Percentiles rank a stretch among this genome's conserved stretches.
Evolutionary conservation across 2,113 vertebrate species (phyloP).

Genomic region (Istiophorus platypterus): DNA sequence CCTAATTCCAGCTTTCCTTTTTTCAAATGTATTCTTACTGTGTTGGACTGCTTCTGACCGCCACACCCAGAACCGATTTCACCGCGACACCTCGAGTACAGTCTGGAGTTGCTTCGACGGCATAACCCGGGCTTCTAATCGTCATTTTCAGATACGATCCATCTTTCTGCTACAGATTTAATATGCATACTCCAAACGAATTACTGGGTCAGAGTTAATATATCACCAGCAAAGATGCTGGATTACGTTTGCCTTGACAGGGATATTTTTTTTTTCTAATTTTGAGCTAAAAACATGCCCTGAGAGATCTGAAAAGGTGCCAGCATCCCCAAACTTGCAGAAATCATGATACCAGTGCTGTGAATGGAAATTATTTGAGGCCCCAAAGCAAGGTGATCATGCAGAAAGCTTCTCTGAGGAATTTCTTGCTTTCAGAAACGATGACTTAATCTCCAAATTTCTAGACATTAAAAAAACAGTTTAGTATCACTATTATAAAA

Average conservation of each 20-base stretch:
- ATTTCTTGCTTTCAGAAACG: neutral
- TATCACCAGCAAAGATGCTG: conserved; percentile 15
- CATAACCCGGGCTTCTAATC: too few species aligned
- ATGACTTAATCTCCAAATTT: neutral
- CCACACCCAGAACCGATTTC: neutral
- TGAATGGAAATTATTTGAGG: neutral
- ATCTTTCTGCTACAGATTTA: conserved; percentile 37
- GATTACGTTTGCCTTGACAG: conserved; percentile 22
- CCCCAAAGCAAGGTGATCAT: neutral
- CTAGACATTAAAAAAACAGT: neutral
- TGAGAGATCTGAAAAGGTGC: neutral
- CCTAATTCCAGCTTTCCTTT: neutral
- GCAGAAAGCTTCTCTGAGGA: neutral
- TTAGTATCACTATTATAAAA: too few species aligned
- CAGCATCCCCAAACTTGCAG: neutral
- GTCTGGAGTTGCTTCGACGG: neutral
- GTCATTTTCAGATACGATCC: neutral
- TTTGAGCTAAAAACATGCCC: too few species aligned
- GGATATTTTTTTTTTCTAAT: too few species aligned
- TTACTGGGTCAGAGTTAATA: conserved; percentile 30
- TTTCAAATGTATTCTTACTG: neutral
- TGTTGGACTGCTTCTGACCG: too few species aligned
- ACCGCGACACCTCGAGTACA: neutral
- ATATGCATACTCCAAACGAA: conserved; percentile 27
- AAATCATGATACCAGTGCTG: neutral